These are phyloP conservation scores for Pandemis heparana DNA, from an alignment of 2,888 invertebrate genomes.

Conservation along the genomic window DNA sequence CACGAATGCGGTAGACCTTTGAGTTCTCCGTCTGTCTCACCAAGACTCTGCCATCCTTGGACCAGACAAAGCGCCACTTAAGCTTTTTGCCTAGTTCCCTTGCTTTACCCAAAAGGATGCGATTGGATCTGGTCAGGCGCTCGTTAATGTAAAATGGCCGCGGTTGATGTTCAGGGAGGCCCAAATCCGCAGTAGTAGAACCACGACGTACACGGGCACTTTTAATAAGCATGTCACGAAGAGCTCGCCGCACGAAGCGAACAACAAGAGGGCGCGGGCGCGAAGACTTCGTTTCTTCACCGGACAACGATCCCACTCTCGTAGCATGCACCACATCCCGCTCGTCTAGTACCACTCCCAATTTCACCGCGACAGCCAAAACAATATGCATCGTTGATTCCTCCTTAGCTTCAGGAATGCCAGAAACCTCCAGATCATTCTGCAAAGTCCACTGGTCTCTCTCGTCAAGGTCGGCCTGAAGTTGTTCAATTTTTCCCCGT, in stretches of 20 bases:
- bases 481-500: background rate
- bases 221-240: background rate
- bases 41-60: too few species aligned
- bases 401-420: background rate
- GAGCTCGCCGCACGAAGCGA: background rate
- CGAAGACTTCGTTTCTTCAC: background rate
- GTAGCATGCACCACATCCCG: background rate
- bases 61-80: background rate
- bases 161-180: background rate
- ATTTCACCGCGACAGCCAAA: background rate
- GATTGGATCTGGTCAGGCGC: background rate
- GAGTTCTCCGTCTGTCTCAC: background rate
- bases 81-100: background rate
- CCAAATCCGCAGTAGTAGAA: conserved; percentile 1
- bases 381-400: background rate
- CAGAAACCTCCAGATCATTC: background rate
- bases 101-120: background rate
- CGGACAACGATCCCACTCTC: background rate
- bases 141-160: background rate
- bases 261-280: background rate
- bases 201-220: background rate
- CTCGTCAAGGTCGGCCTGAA: background rate
- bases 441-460: background rate
- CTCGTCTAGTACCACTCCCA: background rate
- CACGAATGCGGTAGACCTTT: background rate